Conservation (phyloP, 2,888 invertebrate genomes). For the Nephrotoma guestfalica region DNA sequence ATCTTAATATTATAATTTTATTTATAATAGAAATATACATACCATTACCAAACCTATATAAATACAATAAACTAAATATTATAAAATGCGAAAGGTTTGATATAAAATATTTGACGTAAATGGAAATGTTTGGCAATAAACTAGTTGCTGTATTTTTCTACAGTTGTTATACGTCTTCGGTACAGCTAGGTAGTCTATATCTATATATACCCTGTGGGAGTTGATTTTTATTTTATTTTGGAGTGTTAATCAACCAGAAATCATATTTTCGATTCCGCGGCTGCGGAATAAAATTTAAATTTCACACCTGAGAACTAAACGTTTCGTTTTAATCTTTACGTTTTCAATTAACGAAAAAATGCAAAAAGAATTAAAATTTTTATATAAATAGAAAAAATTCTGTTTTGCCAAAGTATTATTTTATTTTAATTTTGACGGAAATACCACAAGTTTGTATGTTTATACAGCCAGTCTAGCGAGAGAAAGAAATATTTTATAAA, state of each 20-base stretch:
- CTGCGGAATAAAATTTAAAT: neutral
- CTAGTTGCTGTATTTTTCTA: neutral
- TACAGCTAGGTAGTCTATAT: neutral
- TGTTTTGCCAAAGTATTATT: neutral
- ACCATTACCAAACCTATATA: neutral
- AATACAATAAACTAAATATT: neutral
- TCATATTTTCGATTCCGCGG: neutral
- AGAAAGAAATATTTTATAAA: neutral
- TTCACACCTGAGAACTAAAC: neutral
- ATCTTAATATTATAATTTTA: neutral
- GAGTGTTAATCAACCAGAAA: neutral
- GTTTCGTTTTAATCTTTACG: neutral
- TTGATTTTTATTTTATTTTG: neutral
- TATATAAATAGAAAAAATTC: neutral
- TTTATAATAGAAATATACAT: neutral
- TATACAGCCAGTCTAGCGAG: neutral
- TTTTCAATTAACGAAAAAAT: neutral
- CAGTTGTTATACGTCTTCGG: neutral
- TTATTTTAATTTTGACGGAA: neutral
- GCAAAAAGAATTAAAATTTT: neutral
- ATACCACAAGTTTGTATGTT: neutral
- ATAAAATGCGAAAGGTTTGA: neutral
- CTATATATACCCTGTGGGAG: neutral
- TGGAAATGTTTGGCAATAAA: neutral
- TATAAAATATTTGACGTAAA: neutral